Conservation (phyloP, 2,888 invertebrate species). For the Calliopum simillimum region DNA sequence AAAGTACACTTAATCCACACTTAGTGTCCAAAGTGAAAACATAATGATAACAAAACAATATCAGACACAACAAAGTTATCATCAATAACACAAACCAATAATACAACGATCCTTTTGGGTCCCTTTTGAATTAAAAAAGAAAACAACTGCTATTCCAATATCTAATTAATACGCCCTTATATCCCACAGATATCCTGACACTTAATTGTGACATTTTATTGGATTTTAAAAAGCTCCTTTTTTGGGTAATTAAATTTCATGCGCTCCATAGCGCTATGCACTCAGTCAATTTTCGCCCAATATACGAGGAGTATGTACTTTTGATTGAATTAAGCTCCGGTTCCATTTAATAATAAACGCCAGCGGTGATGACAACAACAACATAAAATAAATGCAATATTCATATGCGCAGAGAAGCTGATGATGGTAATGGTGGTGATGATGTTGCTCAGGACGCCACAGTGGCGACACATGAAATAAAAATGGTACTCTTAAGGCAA, state of each 20-base stretch:
- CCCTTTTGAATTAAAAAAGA: no score
- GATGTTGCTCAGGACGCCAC: slow-evolving; percentile 18
- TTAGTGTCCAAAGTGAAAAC: no score
- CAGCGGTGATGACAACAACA: slow-evolving; percentile 31
- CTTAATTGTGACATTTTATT: slow-evolving; percentile 61
- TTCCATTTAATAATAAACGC: slow-evolving; percentile 33
- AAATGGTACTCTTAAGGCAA: neutral
- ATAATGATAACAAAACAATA: no score
- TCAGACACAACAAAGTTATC: no score
- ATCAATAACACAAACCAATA: no score
- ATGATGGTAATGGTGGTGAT: neutral
- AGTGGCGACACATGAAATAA: slow-evolving; percentile 18
- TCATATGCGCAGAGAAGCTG: no score
- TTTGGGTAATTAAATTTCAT: slow-evolving; percentile 38
- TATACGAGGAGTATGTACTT: no score
- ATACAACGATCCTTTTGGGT: no score
- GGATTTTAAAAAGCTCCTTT: slow-evolving; percentile 58
- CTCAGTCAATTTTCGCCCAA: neutral
- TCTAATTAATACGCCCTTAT: no score
- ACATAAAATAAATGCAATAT: neutral
- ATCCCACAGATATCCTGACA: slow-evolving; percentile 53
- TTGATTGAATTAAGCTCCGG: slow-evolving; percentile 38
- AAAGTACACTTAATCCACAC: no score
- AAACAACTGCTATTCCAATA: no score
- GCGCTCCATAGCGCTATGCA: neutral